Conservation (phyloP, 2,113 vertebrate species). For the Fregetta grallaria region DNA sequence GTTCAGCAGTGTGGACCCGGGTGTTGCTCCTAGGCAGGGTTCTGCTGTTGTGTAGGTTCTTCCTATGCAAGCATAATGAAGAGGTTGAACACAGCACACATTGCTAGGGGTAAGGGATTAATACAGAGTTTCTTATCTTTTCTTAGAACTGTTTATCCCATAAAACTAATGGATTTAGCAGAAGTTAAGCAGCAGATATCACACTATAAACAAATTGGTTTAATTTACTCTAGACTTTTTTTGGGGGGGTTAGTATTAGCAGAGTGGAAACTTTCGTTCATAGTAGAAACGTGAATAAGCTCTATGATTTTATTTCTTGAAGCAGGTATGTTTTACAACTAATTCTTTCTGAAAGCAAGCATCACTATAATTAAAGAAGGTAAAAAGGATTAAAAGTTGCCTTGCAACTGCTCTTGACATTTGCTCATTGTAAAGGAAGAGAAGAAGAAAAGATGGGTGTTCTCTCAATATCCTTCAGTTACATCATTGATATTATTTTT, state of each 20-base stretch:
- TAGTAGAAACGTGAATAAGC: background rate
- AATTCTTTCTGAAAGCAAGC: background rate
- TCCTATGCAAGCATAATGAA: rapidly evolving
- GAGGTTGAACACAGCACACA: background rate
- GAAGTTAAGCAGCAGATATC: background rate
- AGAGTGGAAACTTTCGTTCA: background rate
- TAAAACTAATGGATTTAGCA: background rate
- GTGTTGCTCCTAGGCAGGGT: background rate
- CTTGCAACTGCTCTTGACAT: background rate
- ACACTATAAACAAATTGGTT: background rate
- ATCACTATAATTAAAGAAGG: background rate
- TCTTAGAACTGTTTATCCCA: background rate
- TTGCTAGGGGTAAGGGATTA: background rate
- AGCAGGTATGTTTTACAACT: background rate
- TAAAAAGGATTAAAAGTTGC: background rate
- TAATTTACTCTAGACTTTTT: background rate
- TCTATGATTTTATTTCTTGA: background rate
- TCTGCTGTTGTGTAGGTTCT: rapidly evolving
- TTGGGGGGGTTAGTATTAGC: background rate
- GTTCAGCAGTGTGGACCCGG: background rate
- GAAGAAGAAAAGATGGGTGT: background rate
- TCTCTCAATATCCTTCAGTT: background rate
- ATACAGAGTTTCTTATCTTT: background rate
- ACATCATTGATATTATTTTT: background rate
- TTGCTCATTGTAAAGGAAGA: background rate